These are phyloP conservation scores for Trichoplusia ni DNA, from an alignment of 1,140 invertebrate species.

Conservation along the genomic window DNA sequence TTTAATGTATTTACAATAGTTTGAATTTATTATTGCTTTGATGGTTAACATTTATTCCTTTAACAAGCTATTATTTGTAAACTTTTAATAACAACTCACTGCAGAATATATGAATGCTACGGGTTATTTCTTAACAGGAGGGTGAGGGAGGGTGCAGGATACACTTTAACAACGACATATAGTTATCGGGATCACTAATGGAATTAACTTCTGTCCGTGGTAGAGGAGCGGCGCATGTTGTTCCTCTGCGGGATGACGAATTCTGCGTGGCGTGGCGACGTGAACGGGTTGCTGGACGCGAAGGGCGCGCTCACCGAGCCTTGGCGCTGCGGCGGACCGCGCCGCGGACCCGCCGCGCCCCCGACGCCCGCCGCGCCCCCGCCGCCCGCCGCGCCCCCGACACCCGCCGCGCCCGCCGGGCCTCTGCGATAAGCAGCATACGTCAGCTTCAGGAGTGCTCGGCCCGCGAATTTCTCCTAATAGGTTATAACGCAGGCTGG, in stretches of 20 bases:
- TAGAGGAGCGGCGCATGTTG: constrained; percentile 59
- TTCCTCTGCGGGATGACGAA: constrained; percentile 83
- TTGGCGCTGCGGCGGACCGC: constrained; percentile 28
- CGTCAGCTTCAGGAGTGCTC: background rate
- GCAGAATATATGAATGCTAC: constrained; percentile 4
- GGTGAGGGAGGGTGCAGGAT: background rate
- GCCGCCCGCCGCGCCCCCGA: constrained; percentile 9
- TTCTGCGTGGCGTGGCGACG: constrained; percentile 72
- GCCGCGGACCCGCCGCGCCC: constrained; percentile 18
- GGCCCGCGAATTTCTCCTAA: background rate
- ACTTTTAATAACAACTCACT: constrained; percentile 1
- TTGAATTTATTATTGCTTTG: too few relatives aligned
- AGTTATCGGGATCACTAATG: background rate
- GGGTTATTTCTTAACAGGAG: constrained; percentile 1
- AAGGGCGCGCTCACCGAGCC: constrained; percentile 11
- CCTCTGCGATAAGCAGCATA: constrained; percentile 20
- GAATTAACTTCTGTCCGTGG: constrained; percentile 47
- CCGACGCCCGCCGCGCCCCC: background rate
- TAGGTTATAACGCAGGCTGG: background rate
- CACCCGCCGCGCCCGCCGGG: background rate
- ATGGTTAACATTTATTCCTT: too few relatives aligned
- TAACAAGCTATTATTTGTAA: too few relatives aligned
- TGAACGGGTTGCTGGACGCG: constrained; percentile 17
- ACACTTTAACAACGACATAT: constrained; percentile 10
- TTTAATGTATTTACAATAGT: too few relatives aligned